These are phyloP conservation scores for Macrosteles quadrilineatus DNA, from an alignment of 1,140 invertebrate genomes.

Conservation along the genomic window DNA sequence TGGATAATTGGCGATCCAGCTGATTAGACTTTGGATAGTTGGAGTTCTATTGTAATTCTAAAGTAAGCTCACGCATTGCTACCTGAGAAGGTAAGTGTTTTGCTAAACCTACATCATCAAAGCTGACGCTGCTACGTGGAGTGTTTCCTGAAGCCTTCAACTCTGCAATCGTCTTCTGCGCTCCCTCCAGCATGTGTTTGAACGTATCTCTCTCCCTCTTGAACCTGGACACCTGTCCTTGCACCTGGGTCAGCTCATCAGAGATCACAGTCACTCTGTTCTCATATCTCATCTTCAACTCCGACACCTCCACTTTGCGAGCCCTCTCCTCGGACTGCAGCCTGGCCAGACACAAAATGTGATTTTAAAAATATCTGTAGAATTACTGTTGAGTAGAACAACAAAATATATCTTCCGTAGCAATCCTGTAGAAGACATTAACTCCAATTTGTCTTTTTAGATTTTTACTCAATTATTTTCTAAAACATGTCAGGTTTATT, in stretches of 20 bases:
- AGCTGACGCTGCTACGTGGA: conserved; percentile 2
- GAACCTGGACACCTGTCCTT: conserved; percentile 75
- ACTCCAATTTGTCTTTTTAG: too few relatives aligned
- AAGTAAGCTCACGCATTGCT: too few relatives aligned
- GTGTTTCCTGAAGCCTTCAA: conserved; percentile 55
- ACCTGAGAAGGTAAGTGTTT: too few relatives aligned
- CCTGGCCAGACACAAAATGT: conserved; percentile 51
- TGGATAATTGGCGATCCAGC: too few relatives aligned
- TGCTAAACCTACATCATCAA: conserved; percentile 11
- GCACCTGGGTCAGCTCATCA: conserved; percentile 82
- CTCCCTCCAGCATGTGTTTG: conserved; percentile 86
- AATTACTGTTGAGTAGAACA: neutral
- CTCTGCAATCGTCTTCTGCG: conserved; percentile 79
- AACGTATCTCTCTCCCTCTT: conserved; percentile 88
- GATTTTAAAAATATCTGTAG: neutral
- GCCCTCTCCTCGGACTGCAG: conserved; percentile 75
- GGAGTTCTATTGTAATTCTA: too few relatives aligned
- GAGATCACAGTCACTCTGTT: conserved; percentile 80
- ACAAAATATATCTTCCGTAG: neutral
- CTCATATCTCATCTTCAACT: conserved; percentile 87
- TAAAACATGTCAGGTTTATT: too few relatives aligned
- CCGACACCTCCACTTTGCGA: conserved; percentile 79
- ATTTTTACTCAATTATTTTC: too few relatives aligned
- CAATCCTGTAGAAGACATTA: neutral
- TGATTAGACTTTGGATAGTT: too few relatives aligned